Percentiles rank a stretch among this genome's conserved stretches.
phyloP scores from a whole-genome alignment of 2,797 vertebrate species.

The Propithecus perrieri region DNA sequence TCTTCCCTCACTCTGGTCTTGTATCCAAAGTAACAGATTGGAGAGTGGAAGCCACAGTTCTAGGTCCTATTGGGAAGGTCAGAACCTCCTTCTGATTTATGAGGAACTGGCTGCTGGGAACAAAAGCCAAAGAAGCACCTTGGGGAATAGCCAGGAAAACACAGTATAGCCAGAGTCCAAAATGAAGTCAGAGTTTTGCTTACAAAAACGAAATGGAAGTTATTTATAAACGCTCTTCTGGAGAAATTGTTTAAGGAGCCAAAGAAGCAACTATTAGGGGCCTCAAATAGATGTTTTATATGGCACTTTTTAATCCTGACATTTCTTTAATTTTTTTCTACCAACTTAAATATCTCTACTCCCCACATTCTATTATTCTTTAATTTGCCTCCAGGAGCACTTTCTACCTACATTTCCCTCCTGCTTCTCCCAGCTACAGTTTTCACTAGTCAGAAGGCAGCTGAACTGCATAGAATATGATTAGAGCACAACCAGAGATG shows the following conservation, averaged over 20 bases:
- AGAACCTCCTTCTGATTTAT: neutral
- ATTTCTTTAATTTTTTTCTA: neutral
- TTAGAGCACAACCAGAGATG: neutral
- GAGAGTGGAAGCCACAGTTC: neutral
- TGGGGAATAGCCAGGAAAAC: neutral
- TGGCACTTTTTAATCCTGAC: neutral
- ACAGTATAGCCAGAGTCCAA: neutral
- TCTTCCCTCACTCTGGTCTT: accelerated
- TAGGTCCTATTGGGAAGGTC: neutral
- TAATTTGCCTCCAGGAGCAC: neutral
- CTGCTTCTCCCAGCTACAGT: neutral
- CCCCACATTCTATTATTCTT: neutral
- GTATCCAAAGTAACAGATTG: constrained; percentile 5
- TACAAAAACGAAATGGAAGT: neutral
- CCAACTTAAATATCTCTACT: neutral
- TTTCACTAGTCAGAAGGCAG: neutral
- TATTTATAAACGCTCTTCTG: neutral
- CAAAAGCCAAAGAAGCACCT: neutral
- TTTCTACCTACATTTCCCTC: neutral
- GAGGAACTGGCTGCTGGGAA: neutral
- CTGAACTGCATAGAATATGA: neutral
- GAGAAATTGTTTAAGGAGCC: neutral
- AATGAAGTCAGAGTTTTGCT: neutral
- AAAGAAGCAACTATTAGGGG: neutral
- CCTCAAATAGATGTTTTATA: neutral